Base-by-base conservation (phyloP, 2,888 invertebrate genomes). In the Piscicola geometra region DNA sequence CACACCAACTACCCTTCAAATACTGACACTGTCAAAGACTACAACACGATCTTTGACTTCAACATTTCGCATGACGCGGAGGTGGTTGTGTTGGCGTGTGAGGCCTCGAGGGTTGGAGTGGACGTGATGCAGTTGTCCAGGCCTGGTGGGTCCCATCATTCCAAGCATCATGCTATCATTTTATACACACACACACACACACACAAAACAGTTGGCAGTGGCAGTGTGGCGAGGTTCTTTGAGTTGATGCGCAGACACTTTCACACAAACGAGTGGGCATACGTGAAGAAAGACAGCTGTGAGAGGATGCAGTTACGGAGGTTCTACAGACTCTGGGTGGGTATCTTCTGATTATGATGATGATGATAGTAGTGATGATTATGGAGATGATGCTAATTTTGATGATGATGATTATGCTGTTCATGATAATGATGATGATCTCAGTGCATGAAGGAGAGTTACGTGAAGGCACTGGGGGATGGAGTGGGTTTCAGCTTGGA, bases 11-110 rank as follows among this genome's bases (percentile, higher is more conserved):
- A 41, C 41, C 5, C 41, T 15, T 41, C 41, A 41, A 41, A 85
- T 76, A 86, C 86, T 0, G 83, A 80, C 77, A 76, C 82, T n/a
- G 68, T 76, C n/a, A 82, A 81, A 67, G 50, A 79, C 3, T 5
- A 41, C 41, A 41, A 41, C 41, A 41, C 50, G 28, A 28, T 36
- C 33, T 81, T 89, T 12, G 89, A 88, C 82, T 95, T 96, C 84
- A 97, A 96, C 87, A 90, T 96, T 0, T 94, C 95, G 0, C 97
- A 97, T 86, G 94, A 95, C 83, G 95, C 94, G 1, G 89, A 90
- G 79, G 92, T 89, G 84, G 91, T 91, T 3, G 92, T 96, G 32
- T 86, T 96, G 47, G 94, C 86, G 15, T 85, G 86, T 1, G 84
- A 86, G 68, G 67, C 76, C n/a, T 73, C 78, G 1, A 64, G 74